Evolutionary conservation across 2,113 vertebrate species (phyloP).

Genomic region (Brachyhypopomus gauderio): DNA sequence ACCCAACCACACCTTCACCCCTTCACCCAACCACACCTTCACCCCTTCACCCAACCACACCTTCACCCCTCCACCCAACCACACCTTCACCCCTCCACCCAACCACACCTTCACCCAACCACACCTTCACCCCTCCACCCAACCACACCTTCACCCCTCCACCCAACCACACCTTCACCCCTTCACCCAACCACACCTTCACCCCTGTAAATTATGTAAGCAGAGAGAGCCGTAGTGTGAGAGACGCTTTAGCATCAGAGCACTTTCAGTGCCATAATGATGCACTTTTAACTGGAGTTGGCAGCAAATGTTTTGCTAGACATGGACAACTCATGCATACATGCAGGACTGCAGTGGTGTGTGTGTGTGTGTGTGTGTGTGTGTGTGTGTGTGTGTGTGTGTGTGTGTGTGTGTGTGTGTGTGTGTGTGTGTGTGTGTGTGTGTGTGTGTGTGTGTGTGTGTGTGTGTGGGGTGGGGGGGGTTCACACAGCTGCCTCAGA

Average conservation of each 20-base stretch:
- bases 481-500: conserved; percentile 51
- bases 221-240: conserved; percentile 54
- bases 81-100: conserved; percentile 55
- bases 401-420: no score
- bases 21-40: conserved; percentile 22
- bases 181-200: conserved; percentile 22
- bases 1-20: conserved; percentile 37
- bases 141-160: conserved; percentile 47
- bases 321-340: conserved; percentile 49
- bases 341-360: conserved; percentile 11
- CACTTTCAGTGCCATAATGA: conserved; percentile 54
- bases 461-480: conserved; percentile 47
- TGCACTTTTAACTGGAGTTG: conserved; percentile 73
- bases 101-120: conserved; percentile 38
- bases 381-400: no score
- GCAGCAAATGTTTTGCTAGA: conserved; percentile 65
- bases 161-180: conserved; percentile 37
- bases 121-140: conserved; percentile 28
- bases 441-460: no score
- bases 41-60: conserved; percentile 49
- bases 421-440: no score
- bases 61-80: conserved; percentile 14
- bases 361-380: neutral
- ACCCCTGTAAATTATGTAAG: conserved; percentile 77
- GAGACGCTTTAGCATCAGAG: conserved; percentile 60